These are phyloP conservation scores for Mantis religiosa DNA, from an alignment of 2,888 invertebrate species.

Conservation along the genomic window DNA sequence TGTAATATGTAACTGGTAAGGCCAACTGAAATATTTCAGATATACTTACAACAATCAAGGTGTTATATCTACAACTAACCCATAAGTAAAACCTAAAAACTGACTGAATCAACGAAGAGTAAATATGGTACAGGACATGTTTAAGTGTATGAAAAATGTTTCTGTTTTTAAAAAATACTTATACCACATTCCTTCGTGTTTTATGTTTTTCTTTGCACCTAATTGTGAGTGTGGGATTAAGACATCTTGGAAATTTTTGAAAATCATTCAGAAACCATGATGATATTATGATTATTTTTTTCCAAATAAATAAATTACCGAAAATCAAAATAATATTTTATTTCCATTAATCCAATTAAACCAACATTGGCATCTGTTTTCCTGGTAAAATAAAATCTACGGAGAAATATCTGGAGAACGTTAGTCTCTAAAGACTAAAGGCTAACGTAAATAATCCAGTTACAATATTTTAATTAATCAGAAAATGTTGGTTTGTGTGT, in stretches of 20 bases:
- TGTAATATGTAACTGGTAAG: background rate
- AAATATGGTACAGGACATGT: background rate
- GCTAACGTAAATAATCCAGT: too few species aligned
- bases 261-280: background rate
- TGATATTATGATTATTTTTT: constrained; percentile 13
- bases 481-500: too few species aligned
- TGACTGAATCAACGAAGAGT: background rate
- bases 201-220: constrained; percentile 7
- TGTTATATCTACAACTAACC: background rate
- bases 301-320: constrained; percentile 12
- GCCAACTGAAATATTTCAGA: background rate
- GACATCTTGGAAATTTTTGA: constrained; percentile 6
- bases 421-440: too few species aligned
- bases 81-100: background rate
- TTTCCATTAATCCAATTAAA: background rate
- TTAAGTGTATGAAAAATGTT: background rate
- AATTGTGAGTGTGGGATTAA: constrained; percentile 5
- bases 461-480: too few species aligned
- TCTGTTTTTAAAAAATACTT: background rate
- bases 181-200: constrained; percentile 2
- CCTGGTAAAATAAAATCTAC: too few species aligned
- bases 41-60: background rate
- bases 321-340: background rate
- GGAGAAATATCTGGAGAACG: too few species aligned
- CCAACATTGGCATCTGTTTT: background rate